Conservation (phyloP, 2,888 invertebrate genomes). For the Timema cristinae region DNA sequence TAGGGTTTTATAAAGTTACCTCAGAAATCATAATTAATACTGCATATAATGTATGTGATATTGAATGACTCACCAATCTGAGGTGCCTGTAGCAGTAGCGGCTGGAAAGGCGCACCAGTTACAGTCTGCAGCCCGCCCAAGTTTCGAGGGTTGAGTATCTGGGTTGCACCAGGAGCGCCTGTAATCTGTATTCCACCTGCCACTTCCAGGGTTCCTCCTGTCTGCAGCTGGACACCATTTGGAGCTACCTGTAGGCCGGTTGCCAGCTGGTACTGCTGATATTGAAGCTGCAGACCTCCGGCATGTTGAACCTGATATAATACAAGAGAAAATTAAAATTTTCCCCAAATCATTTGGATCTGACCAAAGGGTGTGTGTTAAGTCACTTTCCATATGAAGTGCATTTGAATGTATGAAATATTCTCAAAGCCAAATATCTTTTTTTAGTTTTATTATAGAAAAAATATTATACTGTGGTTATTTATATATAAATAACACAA, state of each 20-base stretch:
- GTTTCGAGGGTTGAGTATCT: slow-evolving; percentile 35
- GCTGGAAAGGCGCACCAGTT: slow-evolving; percentile 37
- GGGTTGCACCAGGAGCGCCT: slow-evolving; percentile 32
- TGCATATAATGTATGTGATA: no score
- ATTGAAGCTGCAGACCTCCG: slow-evolving; percentile 36
- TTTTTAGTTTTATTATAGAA: no score
- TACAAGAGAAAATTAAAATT: no score
- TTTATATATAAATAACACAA: no score
- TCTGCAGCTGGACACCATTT: slow-evolving; percentile 39
- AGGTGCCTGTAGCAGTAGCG: slow-evolving; percentile 40
- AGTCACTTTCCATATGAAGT: background rate
- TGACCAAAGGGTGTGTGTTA: no score
- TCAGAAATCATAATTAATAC: no score
- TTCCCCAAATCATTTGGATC: no score
- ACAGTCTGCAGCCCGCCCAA: slow-evolving; percentile 38
- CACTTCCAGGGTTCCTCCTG: slow-evolving; percentile 35
- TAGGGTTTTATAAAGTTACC: no score
- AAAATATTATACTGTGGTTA: no score
- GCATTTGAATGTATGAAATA: background rate
- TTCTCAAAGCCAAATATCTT: no score
- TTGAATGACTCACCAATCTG: slow-evolving; percentile 38
- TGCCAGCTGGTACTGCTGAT: slow-evolving; percentile 43
- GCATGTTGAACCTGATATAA: slow-evolving; percentile 26
- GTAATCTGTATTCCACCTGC: slow-evolving; percentile 39
- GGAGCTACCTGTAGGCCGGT: slow-evolving; percentile 38